Conservation (phyloP, 2,113 vertebrate species). For the Crypturellus undulatus region DNA sequence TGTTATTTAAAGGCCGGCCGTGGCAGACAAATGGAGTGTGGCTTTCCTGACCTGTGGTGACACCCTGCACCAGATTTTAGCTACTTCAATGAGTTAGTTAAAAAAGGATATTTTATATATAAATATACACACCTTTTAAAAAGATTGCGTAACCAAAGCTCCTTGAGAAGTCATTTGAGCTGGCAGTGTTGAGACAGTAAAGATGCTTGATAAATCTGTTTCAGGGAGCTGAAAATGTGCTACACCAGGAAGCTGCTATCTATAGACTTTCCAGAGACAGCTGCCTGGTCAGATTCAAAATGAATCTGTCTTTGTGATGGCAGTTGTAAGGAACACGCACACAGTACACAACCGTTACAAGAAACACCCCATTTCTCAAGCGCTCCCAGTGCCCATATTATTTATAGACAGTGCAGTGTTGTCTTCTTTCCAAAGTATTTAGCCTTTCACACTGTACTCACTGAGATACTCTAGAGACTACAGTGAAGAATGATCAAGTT, state of each 20-base stretch:
- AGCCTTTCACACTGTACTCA: not conserved
- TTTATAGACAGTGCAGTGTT: not conserved
- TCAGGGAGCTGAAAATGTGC: conserved; percentile 63
- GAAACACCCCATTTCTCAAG: not conserved
- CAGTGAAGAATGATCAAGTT: not conserved
- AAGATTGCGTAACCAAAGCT: conserved; percentile 61
- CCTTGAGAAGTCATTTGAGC: conserved; percentile 64
- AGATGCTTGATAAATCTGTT: conserved; percentile 67
- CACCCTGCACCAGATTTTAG: conserved; percentile 53
- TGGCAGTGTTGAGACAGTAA: conserved; percentile 62
- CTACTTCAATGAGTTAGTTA: conserved; percentile 36
- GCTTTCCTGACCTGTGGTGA: not conserved
- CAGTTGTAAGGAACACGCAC: conserved; percentile 45
- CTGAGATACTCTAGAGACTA: not conserved
- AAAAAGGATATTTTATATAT: not conserved
- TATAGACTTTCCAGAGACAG: conserved; percentile 51
- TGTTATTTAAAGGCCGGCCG: conserved; percentile 48
- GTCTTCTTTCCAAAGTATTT: not conserved
- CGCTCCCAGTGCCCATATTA: not conserved
- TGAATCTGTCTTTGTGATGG: conserved; percentile 44
- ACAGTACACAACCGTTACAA: not conserved
- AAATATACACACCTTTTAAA: conserved; percentile 9
- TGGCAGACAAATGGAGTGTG: not conserved
- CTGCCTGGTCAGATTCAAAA: conserved; percentile 49
- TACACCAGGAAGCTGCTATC: conserved; percentile 67